Base-by-base conservation (phyloP, 2,113 vertebrate genomes). In the Hippoglossus stenolepis region DNA sequence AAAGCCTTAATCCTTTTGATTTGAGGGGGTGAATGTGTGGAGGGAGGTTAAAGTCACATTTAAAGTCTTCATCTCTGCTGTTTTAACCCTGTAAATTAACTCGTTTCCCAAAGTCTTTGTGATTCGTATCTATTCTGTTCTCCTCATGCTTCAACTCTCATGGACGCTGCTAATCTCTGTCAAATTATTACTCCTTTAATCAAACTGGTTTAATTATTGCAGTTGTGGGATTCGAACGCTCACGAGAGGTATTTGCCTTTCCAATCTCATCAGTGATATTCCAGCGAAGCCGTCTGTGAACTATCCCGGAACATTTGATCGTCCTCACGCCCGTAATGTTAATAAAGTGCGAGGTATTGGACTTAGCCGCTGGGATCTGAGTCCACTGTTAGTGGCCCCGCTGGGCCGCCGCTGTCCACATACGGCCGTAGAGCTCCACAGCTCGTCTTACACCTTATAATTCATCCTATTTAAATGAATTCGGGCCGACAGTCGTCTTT, bases 401-500 rank as follows among this genome's bases (percentile, higher is more conserved):
- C 63, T 31, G 70, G 77, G 70, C 56, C 17, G 3, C 45, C 47
- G 15, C 21, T 51, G 61, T 80, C 75, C 78, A 83, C 51, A 64
- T 60, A 62, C 5, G 8, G 69, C 65, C 11, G 10, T 17, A n/a
- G 61, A 80, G 53, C 79, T 68, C 49, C 13, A 5, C 68, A 78
- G 75, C 68, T 75, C 28, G 51, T 82, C 58, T 65, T 11, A 43
- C 1, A 15, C 31, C 68, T 79, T 26, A 66, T 77, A 76, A 63
- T 81, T 85, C 57, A 84, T 85, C 81, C 68, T 26, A 77, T 90
- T 86, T 84, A 85, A 88, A 88, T 87, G 31, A 69, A 79, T 79
- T 79, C 70, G 65, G 20, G 53, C 24, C 72, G 53, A 49, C 49
- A 73, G 63, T 60, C 9, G 20, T 68, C 62, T 68, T 80, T 81